These are phyloP conservation scores for Pandemis cinnamomeana DNA, from an alignment of 2,888 invertebrate genomes.

Conservation along the genomic window DNA sequence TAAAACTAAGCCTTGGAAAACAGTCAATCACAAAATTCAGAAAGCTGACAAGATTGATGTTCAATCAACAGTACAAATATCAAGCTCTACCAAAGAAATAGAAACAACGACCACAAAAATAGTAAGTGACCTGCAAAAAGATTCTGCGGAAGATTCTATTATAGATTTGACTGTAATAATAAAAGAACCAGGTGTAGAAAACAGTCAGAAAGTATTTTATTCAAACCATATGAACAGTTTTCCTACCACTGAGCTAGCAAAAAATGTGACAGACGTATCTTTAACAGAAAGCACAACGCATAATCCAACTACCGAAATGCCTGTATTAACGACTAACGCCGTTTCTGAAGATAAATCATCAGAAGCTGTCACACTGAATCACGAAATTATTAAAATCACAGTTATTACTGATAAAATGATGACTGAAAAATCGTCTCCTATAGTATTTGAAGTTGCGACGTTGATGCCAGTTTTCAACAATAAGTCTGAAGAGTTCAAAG, in stretches of 20 bases:
- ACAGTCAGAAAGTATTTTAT: constrained; percentile 47
- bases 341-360: constrained; percentile 40
- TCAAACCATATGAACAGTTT: constrained; percentile 54
- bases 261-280: constrained; percentile 47
- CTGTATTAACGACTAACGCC: constrained; percentile 31
- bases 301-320: constrained; percentile 11
- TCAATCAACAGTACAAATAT: constrained; percentile 34
- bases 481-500: constrained; percentile 17
- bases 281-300: neutral
- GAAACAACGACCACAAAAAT: constrained; percentile 43
- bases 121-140: constrained; percentile 47
- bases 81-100: constrained; percentile 31
- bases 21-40: constrained; percentile 50
- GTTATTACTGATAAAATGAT: constrained; percentile 54
- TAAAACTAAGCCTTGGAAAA: constrained; percentile 59
- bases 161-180: constrained; percentile 73
- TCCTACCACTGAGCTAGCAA: constrained; percentile 52
- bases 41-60: constrained; percentile 49
- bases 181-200: constrained; percentile 58
- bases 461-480: constrained; percentile 59
- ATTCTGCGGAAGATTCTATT: constrained; percentile 57
- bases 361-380: constrained; percentile 47
- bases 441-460: constrained; percentile 65
- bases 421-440: constrained; percentile 47
- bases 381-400: constrained; percentile 63